Evolutionary conservation across 1,140 invertebrate species (phyloP), one percentile per base, ranked within the genome.

Genomic region (Drosophila eugracilis): DNA sequence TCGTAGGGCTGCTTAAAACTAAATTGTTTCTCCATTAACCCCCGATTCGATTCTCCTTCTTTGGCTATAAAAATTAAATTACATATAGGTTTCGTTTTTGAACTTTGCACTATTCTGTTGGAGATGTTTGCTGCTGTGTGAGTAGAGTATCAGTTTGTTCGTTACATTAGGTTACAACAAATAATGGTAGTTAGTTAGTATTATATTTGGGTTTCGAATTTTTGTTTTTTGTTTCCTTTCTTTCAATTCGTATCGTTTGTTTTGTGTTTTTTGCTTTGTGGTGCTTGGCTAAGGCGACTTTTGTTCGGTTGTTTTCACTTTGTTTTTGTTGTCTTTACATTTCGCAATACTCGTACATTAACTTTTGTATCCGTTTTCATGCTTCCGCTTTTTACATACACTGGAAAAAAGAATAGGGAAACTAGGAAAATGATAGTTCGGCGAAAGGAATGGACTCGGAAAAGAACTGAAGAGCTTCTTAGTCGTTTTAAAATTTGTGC

Each of bases 11-110:
- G 62, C 78, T 89, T 84, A 89, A 84, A 88, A 89, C 84, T 88
- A 85, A 89, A 76, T 45, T n/a, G n/a, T n/a, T n/a, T 55, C 63
- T 63, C 45, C 70, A 42, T 39, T 52, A 28, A 72, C 57, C 77
- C 44, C 42, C 21, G 60, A 49, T 67, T 77, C 37, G 19, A 66
- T 67, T 62, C 53, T 67, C 58, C 53, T 57, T 58, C 76, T 89
- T 89, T 90, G 86, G 86, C 86, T 90, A 90, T 90, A 90, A 90
- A 89, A 90, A 90, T 90, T 90, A 90, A 90, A 78, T 86, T 89
- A 85, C 67, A 62, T 70, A 65, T 79, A 59, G 59, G 50, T 62
- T 24, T 52, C 59, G 66, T 42, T 65, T 88, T 81, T 90, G 65
- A 79, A 76, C 63, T 85, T 85, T 89, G 85, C 75, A 89, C 84